A percentile compares a stretch with the other conserved stretches of the same genome.
These are phyloP conservation scores for Amphilophus citrinellus DNA, from an alignment of 2,113 vertebrate genomes.

Conservation along the genomic window DNA sequence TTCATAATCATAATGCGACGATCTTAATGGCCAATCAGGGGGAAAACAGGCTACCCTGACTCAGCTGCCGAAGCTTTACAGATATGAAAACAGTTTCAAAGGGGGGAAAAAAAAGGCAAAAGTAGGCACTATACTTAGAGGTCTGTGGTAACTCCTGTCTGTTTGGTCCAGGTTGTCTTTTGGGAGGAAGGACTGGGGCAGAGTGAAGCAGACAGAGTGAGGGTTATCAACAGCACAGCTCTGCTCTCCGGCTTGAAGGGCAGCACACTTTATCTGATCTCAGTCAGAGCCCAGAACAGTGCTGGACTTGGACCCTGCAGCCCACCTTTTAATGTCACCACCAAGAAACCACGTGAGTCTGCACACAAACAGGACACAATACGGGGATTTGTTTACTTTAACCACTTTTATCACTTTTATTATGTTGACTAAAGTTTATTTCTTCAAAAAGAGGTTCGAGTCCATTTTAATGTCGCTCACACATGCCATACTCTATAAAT, in stretches of 20 bases:
- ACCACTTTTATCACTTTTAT: neutral
- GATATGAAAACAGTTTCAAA: neutral
- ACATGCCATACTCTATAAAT: neutral
- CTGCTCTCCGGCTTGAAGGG: constrained; percentile 86
- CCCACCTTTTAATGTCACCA: constrained; percentile 85
- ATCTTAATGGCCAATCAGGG: neutral
- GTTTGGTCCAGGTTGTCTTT: constrained; percentile 84
- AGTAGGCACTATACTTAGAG: neutral
- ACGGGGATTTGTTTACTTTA: neutral
- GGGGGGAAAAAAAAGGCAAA: neutral
- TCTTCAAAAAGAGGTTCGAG: rapidly evolving
- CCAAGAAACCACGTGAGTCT: constrained; percentile 91
- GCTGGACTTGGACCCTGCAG: constrained; percentile 89
- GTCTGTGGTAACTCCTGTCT: constrained; percentile 17
- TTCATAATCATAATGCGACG: neutral
- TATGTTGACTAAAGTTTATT: neutral
- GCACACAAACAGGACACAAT: neutral
- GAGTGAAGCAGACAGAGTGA: constrained; percentile 82
- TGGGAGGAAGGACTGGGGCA: constrained; percentile 87
- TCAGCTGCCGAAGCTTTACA: neutral
- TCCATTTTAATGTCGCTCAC: neutral
- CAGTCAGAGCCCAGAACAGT: constrained; percentile 89
- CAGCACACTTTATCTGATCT: constrained; percentile 85
- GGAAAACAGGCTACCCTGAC: neutral
- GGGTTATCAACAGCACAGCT: constrained; percentile 82